Conservation (phyloP, 2,113 vertebrate species). For the Zosterops lateralis region DNA sequence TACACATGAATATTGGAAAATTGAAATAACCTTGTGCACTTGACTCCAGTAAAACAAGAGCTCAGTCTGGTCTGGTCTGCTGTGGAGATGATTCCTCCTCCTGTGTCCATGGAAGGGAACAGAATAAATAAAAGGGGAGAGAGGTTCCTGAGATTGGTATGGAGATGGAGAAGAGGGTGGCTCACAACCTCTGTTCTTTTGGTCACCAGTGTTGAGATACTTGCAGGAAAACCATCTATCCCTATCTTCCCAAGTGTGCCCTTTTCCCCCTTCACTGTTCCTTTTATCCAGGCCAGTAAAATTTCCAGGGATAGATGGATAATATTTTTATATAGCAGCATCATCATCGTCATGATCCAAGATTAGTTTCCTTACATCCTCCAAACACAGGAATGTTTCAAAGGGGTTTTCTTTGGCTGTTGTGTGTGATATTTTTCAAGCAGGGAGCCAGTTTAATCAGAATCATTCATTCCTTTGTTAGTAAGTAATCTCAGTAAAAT, state of each 20-base stretch:
- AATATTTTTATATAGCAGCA: constrained; percentile 36
- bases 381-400: constrained; percentile 33
- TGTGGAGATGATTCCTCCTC: not conserved
- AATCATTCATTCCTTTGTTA: constrained; percentile 72
- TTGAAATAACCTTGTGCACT: not conserved
- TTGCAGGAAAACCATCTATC: not conserved
- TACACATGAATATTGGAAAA: not conserved
- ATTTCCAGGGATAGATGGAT: not conserved
- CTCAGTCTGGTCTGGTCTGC: not conserved
- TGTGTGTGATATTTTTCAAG: constrained; percentile 51
- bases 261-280: not conserved
- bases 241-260: not conserved
- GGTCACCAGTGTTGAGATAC: not conserved
- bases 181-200: not conserved
- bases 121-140: not conserved
- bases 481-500: constrained; percentile 71
- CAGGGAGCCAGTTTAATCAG: constrained; percentile 55
- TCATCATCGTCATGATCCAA: not conserved
- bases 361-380: constrained; percentile 27
- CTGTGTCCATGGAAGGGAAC: not conserved
- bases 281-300: not conserved
- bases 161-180: not conserved
- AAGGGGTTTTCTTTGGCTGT: constrained; percentile 62
- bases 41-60: not conserved
- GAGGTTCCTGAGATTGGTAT: not conserved